Conservation (phyloP, 2,113 vertebrate genomes). For the Forbesichthys agassizii region DNA sequence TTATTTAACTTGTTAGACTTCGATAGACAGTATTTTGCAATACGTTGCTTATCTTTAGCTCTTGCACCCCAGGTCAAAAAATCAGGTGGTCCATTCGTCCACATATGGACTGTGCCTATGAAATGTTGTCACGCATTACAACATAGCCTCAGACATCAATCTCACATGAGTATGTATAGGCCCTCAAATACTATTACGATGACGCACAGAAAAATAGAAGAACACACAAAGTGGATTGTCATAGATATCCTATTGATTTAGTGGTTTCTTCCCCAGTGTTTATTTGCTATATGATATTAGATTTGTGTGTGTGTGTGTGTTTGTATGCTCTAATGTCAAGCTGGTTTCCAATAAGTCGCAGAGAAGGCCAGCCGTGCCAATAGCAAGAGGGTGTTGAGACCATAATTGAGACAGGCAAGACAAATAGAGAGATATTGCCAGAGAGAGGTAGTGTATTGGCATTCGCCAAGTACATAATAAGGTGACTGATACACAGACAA, state of each 20-base stretch:
- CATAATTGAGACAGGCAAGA: not conserved
- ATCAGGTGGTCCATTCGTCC: too few species aligned
- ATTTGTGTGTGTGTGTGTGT: slow-evolving; percentile 16
- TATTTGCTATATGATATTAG: slow-evolving; percentile 15
- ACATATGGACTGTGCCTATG: too few species aligned
- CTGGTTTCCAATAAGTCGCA: not conserved
- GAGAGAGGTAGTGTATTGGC: slow-evolving; percentile 40
- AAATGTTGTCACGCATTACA: too few species aligned
- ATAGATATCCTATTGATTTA: not conserved
- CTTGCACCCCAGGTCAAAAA: too few species aligned
- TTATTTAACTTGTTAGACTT: too few species aligned
- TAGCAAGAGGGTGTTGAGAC: slow-evolving; percentile 15
- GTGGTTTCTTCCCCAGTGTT: not conserved
- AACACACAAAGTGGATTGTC: not conserved
- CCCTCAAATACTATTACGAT: not conserved
- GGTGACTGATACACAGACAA: slow-evolving; percentile 43
- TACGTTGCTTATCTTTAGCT: too few species aligned
- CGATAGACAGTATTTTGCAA: too few species aligned
- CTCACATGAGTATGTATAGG: too few species aligned
- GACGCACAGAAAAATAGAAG: not conserved
- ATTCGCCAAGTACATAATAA: slow-evolving; percentile 59
- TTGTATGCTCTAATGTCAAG: not conserved
- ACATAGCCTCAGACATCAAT: too few species aligned
- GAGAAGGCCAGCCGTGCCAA: slow-evolving; percentile 19
- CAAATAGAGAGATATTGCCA: not conserved